Evolutionary conservation across 2,888 invertebrate species (phyloP).

Genomic region (Empis stercorea): DNA sequence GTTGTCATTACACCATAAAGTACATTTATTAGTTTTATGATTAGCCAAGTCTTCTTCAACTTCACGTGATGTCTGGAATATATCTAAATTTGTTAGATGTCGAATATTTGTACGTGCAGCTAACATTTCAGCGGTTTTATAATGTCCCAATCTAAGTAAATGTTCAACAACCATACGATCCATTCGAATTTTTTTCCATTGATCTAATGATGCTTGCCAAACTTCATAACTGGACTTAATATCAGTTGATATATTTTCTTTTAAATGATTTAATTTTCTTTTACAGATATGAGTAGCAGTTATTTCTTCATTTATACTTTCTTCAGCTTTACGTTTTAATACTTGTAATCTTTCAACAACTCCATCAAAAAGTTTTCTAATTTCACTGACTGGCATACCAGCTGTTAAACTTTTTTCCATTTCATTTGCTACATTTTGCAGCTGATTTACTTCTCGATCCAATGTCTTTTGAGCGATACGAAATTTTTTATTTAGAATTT

Average conservation of each 20-base stretch:
- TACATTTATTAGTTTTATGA: constrained; percentile 75
- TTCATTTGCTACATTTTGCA: constrained; percentile 60
- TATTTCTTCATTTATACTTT: constrained; percentile 82
- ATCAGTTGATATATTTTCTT: constrained; percentile 28
- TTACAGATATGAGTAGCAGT: constrained; percentile 86
- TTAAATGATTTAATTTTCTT: constrained; percentile 81
- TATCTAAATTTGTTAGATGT: constrained; percentile 90
- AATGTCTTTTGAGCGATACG: constrained; percentile 87
- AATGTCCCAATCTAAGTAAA: constrained; percentile 87
- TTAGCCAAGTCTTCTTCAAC: constrained; percentile 74
- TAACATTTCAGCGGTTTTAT: constrained; percentile 81
- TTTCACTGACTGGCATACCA: constrained; percentile 39
- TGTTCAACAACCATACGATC: constrained; percentile 97
- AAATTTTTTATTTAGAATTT: constrained; percentile 94
- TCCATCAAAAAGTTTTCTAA: constrained; percentile 69
- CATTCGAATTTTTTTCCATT: constrained; percentile 48
- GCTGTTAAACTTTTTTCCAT: constrained; percentile 38
- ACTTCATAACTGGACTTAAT: constrained; percentile 23
- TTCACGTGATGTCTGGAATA: constrained; percentile 68
- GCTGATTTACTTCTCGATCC: constrained; percentile 84
- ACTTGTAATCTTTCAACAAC: constrained; percentile 82
- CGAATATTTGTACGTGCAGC: constrained; percentile 67
- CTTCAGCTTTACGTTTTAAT: constrained; percentile 87
- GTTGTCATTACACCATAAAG: constrained; percentile 94
- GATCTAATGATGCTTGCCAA: constrained; percentile 30